Percentiles rank a stretch among this genome's conserved stretches.
Evolutionary conservation across 1,140 invertebrate genomes (phyloP).

Genomic region (Drosophila tani): DNA sequence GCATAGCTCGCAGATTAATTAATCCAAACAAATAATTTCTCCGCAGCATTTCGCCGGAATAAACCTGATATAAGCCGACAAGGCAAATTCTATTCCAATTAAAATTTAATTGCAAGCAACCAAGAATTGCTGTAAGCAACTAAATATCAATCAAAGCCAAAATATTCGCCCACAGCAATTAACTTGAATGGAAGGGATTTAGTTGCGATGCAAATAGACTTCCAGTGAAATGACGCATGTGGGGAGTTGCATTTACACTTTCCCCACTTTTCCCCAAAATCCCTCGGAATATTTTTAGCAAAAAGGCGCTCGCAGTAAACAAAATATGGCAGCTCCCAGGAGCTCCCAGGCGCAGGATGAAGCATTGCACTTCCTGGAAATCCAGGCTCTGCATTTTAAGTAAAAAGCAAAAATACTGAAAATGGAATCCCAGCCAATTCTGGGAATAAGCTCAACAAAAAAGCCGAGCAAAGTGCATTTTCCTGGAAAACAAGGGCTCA

Average conservation of each 20-base stretch:
- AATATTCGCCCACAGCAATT: background rate
- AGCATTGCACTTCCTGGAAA: too few relatives aligned
- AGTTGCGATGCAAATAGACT: background rate
- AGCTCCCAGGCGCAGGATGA: too few relatives aligned
- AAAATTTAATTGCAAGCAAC: background rate
- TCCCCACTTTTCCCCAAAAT: background rate
- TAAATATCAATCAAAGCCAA: background rate
- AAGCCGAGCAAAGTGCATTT: background rate
- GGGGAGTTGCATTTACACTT: background rate
- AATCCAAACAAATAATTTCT: constrained; percentile 1
- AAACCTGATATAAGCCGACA: background rate
- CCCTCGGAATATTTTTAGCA: background rate
- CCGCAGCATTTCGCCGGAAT: background rate
- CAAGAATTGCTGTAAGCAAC: background rate
- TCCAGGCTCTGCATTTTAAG: too few relatives aligned
- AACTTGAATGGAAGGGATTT: background rate
- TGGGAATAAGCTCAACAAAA: too few relatives aligned
- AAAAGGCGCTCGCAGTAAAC: background rate
- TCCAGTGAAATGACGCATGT: background rate
- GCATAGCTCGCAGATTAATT: background rate
- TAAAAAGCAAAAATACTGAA: background rate
- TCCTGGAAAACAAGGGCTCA: background rate
- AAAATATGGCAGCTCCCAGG: background rate
- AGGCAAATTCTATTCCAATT: background rate
- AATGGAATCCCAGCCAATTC: background rate